Evolutionary conservation across 2,888 invertebrate genomes (phyloP).

Genomic region (Lithodes maja): DNA sequence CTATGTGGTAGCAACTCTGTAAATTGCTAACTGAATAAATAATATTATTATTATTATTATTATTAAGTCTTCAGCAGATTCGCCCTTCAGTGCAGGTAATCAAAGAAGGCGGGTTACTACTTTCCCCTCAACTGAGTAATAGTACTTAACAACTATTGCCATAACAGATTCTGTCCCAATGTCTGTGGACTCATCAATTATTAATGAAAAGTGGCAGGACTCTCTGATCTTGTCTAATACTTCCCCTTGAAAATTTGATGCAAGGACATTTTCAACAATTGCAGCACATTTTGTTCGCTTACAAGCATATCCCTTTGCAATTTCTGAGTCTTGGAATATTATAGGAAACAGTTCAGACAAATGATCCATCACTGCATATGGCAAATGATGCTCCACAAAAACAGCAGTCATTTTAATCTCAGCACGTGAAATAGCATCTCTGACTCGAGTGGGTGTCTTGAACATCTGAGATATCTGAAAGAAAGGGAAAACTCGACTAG

Average conservation of each 20-base stretch:
- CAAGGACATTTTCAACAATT: constrained; percentile 22
- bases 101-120: constrained; percentile 5
- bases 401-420: constrained; percentile 23
- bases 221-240: neutral
- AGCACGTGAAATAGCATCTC: constrained; percentile 12
- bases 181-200: constrained; percentile 28
- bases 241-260: constrained; percentile 2
- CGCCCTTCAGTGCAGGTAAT: constrained; percentile 4
- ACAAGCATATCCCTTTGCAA: constrained; percentile 5
- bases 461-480: constrained; percentile 37
- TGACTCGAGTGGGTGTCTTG: neutral
- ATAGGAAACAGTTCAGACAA: constrained; percentile 14
- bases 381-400: constrained; percentile 6
- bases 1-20: no score
- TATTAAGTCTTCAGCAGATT: constrained; percentile 36
- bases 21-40: no score
- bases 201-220: constrained; percentile 1
- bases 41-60: no score
- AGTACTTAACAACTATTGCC: constrained; percentile 32
- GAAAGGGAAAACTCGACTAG: no score
- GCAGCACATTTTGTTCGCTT: constrained; percentile 21
- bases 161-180: constrained; percentile 22
- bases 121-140: neutral
- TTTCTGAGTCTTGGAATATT: constrained; percentile 29
- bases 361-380: constrained; percentile 21